Conservation (phyloP, 2,888 invertebrate genomes). For the Synanthedon vespiformis region DNA sequence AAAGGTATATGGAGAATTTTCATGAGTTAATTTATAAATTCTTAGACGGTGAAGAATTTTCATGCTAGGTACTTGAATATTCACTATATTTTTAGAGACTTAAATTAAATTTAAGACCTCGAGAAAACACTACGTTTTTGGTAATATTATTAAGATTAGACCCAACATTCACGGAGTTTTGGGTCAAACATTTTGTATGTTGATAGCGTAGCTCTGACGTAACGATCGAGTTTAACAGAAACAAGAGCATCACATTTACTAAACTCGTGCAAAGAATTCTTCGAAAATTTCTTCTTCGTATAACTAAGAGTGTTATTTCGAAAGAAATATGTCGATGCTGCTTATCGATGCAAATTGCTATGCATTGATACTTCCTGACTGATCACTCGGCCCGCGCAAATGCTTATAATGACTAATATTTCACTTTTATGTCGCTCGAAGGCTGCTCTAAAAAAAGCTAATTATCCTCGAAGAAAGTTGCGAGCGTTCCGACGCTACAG, state of each 20-base stretch:
- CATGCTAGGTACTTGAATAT: too few species aligned
- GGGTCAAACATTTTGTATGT: slow-evolving; percentile 1
- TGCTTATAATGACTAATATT: slow-evolving; percentile 35
- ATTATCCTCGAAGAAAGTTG: slow-evolving; percentile 32
- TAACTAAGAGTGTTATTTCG: slow-evolving; percentile 13
- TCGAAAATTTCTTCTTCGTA: slow-evolving; percentile 21
- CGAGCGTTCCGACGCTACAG: slow-evolving; percentile 13
- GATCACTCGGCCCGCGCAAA: slow-evolving; percentile 19
- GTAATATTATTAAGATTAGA: too few species aligned
- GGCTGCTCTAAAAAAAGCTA: slow-evolving; percentile 26
- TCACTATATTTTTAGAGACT: too few species aligned
- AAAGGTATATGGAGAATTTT: too few species aligned
- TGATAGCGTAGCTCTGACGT: not conserved
- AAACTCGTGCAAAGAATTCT: slow-evolving; percentile 14
- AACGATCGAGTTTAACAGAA: slow-evolving; percentile 18
- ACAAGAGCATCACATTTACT: slow-evolving; percentile 28
- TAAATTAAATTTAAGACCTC: too few species aligned
- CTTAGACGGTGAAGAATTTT: too few species aligned
- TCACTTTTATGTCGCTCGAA: slow-evolving; percentile 33
- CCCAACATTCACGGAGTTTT: not conserved
- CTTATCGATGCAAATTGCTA: slow-evolving; percentile 29
- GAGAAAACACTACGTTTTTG: too few species aligned
- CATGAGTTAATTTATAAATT: too few species aligned
- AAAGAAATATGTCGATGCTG: slow-evolving; percentile 11
- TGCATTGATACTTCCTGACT: slow-evolving; percentile 17